Percentiles rank a stretch among this genome's conserved stretches.
Conservation (phyloP, 2,888 invertebrate genomes). For the Cryptocheilus praepositus region DNA sequence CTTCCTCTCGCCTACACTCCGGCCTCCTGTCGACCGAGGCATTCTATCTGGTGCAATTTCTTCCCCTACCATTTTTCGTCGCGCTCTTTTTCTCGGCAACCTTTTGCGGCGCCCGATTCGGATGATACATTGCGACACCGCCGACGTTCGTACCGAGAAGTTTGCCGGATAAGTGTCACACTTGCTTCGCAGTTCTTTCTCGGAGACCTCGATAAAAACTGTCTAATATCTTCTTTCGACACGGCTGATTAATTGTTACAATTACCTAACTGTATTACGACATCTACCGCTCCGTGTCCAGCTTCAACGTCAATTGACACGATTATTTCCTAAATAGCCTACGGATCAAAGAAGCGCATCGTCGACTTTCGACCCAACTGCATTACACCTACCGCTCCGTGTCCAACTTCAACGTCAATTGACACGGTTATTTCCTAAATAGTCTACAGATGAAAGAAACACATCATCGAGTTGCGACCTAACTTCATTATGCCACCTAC, state of each 20-base stretch:
- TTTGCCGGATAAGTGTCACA: conserved; percentile 31
- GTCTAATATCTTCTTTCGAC: conserved; percentile 37
- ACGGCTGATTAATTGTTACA: conserved; percentile 24
- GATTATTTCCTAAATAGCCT: too few species aligned
- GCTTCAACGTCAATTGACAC: too few species aligned
- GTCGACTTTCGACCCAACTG: too few species aligned
- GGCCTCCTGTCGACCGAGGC: background rate
- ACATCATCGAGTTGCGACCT: too few species aligned
- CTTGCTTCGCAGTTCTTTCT: conserved; percentile 22
- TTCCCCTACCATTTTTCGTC: conserved; percentile 18
- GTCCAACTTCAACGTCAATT: too few species aligned
- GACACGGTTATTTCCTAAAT: too few species aligned
- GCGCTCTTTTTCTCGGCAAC: conserved; percentile 9
- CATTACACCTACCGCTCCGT: too few species aligned
- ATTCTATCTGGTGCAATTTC: conserved; percentile 6
- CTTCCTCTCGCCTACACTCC: conserved; percentile 9
- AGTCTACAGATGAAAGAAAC: too few species aligned
- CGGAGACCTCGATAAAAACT: conserved; percentile 24
- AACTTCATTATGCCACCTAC: too few species aligned
- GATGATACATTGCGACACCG: conserved; percentile 42
- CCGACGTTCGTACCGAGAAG: conserved; percentile 31
- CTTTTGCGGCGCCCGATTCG: conserved; percentile 55
- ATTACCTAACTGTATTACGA: conserved; percentile 26
- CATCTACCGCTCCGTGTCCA: background rate
- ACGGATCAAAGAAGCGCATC: too few species aligned